Base-by-base conservation (phyloP, 1,140 invertebrate species). In the Drosophila auraria region DNA sequence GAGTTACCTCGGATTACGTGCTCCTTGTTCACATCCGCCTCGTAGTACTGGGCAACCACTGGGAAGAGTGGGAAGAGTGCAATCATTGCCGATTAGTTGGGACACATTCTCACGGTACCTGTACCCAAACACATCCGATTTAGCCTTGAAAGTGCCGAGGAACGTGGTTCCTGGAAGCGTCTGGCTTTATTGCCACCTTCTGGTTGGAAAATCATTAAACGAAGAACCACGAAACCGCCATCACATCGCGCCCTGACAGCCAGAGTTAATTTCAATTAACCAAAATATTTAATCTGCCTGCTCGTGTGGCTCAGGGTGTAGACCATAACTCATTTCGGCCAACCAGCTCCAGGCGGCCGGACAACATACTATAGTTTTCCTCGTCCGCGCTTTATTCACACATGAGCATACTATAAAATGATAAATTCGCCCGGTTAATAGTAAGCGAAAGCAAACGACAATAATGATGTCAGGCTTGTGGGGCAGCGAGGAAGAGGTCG, bases 1-100 rank as follows among this genome's bases (percentile, higher is more conserved):
- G 97, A 96, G 93, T 98, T 98, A 57, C 97, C 97, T 83, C 96
- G 95, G 79, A 98, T 98, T 20, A 98, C 97, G 94, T 98, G 98
- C 83, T 98, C 97, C 93, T 98, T 98, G 94, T 97, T 97, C 64
- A 98, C 97, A 93, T 98, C 97, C 23, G 97, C 97, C 87, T 97
- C 96, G 94, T 98, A 98, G 90, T 96, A 95, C 93, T 98, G 97
- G 78, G 97, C 95, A 68, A 98, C 97, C 92, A 98, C 97, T 98
- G 78, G 12, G 83, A 87, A 68, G 40, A 59, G 61, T 33, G 44
- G 12, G 83, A 87, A 68, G 40, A 59, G 61, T 33, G 44, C 38
- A 60, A 61, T 44, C 40, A 70, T 51, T 77, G 33, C 44, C 33
- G 53, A 58, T 60, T 69, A 58, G 40, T 25, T 56, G 40, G 20